A percentile compares a stretch with the other conserved stretches of the same genome.
Evolutionary conservation across 2,888 invertebrate genomes (phyloP).

Genomic region (Diachrysia chrysitis): DNA sequence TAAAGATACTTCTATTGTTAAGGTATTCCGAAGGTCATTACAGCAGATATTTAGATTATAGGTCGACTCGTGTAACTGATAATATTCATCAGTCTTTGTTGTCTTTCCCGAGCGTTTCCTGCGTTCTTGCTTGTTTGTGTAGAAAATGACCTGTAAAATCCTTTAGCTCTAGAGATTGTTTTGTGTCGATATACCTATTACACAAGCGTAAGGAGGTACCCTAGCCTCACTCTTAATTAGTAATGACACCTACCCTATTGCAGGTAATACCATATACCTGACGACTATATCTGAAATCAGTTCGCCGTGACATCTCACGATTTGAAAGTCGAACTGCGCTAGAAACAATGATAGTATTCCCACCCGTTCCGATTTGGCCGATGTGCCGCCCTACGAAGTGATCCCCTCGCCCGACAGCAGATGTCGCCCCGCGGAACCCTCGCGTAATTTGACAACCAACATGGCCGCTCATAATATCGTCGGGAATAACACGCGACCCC

Average conservation of each 20-base stretch:
- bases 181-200: background rate
- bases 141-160: background rate
- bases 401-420: slow-evolving; percentile 67
- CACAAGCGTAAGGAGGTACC: background rate
- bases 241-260: slow-evolving; percentile 25
- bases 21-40: background rate
- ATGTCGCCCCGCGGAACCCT: slow-evolving; percentile 69
- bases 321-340: slow-evolving; percentile 54
- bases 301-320: slow-evolving; percentile 65
- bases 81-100: background rate
- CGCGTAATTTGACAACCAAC: slow-evolving; percentile 61
- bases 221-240: slow-evolving; percentile 32
- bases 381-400: slow-evolving; percentile 53
- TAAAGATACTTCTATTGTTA: background rate
- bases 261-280: slow-evolving; percentile 48
- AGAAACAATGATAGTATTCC: slow-evolving; percentile 53
- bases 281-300: slow-evolving; percentile 53
- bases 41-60: background rate
- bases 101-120: background rate
- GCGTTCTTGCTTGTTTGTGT: background rate
- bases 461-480: slow-evolving; percentile 59
- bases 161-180: background rate
- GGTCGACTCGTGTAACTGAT: background rate
- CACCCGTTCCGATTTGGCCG: slow-evolving; percentile 46
- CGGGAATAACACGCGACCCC: slow-evolving; percentile 67